Evolutionary conservation across 1,140 invertebrate species (phyloP).

Genomic region (Globodera rostochiensis): DNA sequence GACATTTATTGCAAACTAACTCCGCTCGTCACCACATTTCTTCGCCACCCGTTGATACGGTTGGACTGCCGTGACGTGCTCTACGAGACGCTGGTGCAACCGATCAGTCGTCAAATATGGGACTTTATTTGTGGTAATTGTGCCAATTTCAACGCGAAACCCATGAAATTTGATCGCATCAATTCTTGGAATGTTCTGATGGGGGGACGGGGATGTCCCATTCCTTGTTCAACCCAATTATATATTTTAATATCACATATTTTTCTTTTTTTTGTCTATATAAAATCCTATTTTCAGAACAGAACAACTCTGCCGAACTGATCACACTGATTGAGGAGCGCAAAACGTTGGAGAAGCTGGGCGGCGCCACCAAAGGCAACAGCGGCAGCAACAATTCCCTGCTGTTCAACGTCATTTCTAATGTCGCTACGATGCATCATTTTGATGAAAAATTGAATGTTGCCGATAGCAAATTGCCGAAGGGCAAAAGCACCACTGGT

Average conservation of each 20-base stretch:
- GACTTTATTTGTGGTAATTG: conserved; percentile 41
- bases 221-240: too few species aligned
- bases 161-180: not conserved
- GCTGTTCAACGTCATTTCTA: not conserved
- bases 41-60: conserved; percentile 44
- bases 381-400: conserved; percentile 25
- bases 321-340: conserved; percentile 34
- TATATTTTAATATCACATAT: not conserved
- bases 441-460: not conserved
- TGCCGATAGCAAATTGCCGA: not conserved
- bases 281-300: conserved; percentile 30
- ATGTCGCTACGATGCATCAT: not conserved
- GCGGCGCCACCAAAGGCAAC: conserved; percentile 29
- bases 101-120: conserved; percentile 52
- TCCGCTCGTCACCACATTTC: conserved; percentile 35
- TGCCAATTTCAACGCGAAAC: conserved; percentile 14
- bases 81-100: conserved; percentile 33
- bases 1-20: conserved; percentile 51
- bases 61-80: conserved; percentile 41
- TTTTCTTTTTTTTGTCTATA: not conserved
- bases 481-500: conserved; percentile 7
- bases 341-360: conserved; percentile 47
- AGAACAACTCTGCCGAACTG: conserved; percentile 32
- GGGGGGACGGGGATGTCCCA: too few species aligned
- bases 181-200: too few species aligned